These are phyloP conservation scores for Dryas iulia DNA, from an alignment of 1,140 invertebrate species.

Conservation along the genomic window DNA sequence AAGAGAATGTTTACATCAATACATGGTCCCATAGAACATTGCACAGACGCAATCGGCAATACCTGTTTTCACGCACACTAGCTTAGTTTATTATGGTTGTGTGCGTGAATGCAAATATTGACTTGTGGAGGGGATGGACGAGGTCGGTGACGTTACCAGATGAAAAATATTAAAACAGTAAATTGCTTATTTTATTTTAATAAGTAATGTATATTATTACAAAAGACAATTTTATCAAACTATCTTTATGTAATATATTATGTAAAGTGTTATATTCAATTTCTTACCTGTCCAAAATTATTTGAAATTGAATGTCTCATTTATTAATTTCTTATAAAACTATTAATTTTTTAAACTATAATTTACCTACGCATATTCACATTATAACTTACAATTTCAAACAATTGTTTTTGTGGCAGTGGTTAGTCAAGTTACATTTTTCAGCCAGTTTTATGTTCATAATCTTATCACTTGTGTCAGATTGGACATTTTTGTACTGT, in stretches of 20 bases:
- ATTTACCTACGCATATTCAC: not conserved
- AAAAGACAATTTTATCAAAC: too few relatives aligned
- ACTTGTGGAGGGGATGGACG: constrained; percentile 57
- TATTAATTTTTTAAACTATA: not conserved
- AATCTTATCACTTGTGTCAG: too few relatives aligned
- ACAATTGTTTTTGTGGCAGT: not conserved
- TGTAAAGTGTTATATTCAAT: too few relatives aligned
- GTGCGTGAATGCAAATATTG: constrained; percentile 42
- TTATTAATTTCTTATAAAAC: not conserved
- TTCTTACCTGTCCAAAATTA: too few relatives aligned
- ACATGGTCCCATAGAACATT: constrained; percentile 31
- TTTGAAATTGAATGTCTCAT: too few relatives aligned
- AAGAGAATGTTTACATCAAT: constrained; percentile 77
- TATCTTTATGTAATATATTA: too few relatives aligned
- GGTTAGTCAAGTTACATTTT: not conserved
- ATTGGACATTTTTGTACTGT: too few relatives aligned
- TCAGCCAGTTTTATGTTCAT: not conserved
- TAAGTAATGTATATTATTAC: not conserved
- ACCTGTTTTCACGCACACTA: constrained; percentile 57
- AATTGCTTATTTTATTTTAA: not conserved
- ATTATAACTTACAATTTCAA: not conserved
- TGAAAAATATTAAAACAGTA: constrained; percentile 1
- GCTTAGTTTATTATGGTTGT: not conserved
- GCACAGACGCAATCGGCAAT: constrained; percentile 60
- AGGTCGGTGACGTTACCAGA: constrained; percentile 66